Evolutionary conservation across 2,888 invertebrate genomes (phyloP).

Genomic region (Torymus texanus): DNA sequence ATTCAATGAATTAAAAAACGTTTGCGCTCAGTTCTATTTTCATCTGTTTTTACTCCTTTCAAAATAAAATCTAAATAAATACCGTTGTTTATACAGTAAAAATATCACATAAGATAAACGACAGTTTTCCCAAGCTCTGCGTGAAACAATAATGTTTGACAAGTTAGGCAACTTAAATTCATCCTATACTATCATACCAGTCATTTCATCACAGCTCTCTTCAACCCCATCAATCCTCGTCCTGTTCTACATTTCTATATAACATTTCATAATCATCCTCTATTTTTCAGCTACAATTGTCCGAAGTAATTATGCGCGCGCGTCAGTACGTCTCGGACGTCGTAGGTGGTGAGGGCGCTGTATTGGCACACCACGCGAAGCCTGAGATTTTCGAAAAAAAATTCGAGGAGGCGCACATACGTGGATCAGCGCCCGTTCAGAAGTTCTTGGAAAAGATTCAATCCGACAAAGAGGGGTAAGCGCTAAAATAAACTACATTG

Average conservation of each 20-base stretch:
- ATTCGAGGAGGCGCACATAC: slow-evolving; percentile 84
- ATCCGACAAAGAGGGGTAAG: slow-evolving; percentile 94
- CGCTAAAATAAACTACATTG: slow-evolving; percentile 27
- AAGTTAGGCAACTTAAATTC: no score
- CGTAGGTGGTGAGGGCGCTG: slow-evolving; percentile 91
- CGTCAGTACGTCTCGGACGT: slow-evolving; percentile 95
- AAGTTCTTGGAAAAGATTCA: slow-evolving; percentile 94
- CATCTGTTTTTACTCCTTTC: no score
- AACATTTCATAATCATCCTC: slow-evolving; percentile 4
- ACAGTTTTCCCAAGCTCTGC: no score
- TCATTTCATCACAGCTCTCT: no score
- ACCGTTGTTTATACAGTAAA: no score
- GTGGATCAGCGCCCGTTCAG: slow-evolving; percentile 86
- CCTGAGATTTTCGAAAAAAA: slow-evolving; percentile 91
- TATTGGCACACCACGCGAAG: slow-evolving; percentile 90
- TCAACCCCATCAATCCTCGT: no score
- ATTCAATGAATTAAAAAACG: no score
- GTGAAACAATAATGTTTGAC: no score
- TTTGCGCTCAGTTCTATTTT: no score
- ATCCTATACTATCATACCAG: no score
- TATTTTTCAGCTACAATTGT: slow-evolving; percentile 88
- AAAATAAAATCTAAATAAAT: no score
- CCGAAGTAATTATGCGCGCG: slow-evolving; percentile 97
- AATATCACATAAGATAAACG: no score
- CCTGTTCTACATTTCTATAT: background rate